These are phyloP conservation scores for Leptinotarsa undecemlineata DNA, from an alignment of 1,140 invertebrate species.

Conservation along the genomic window DNA sequence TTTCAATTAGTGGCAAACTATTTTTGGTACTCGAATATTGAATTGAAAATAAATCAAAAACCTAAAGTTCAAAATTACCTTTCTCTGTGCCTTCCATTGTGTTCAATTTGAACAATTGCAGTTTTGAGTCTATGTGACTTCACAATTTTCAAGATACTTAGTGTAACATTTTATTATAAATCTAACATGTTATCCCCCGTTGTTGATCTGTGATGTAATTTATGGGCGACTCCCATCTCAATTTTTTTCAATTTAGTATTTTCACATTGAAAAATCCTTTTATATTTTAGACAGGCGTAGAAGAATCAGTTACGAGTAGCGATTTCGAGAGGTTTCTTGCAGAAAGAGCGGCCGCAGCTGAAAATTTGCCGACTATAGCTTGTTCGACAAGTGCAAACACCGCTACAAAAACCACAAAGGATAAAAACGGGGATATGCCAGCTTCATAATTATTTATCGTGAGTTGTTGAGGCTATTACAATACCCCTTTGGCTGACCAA, in stretches of 20 bases:
- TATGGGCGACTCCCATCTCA: too few relatives aligned
- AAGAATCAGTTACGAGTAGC: constrained; percentile 80
- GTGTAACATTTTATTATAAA: too few relatives aligned
- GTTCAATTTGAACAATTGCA: too few relatives aligned
- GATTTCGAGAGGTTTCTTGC: constrained; percentile 93
- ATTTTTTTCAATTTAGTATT: not conserved
- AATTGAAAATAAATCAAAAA: too few relatives aligned
- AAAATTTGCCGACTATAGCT: constrained; percentile 61
- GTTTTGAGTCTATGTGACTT: too few relatives aligned
- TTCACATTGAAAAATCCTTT: not conserved
- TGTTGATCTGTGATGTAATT: too few relatives aligned
- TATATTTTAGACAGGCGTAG: constrained; percentile 46
- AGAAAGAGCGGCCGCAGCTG: constrained; percentile 83
- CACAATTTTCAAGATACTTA: too few relatives aligned
- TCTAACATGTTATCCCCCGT: too few relatives aligned
- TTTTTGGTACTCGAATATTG: too few relatives aligned
- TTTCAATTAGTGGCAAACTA: too few relatives aligned
- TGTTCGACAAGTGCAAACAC: constrained; percentile 15
- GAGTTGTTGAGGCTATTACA: constrained; percentile 9
- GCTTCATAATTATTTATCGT: constrained; percentile 9
- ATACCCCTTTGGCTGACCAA: constrained; percentile 6
- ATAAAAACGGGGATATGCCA: constrained; percentile 24
- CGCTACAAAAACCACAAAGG: constrained; percentile 26
- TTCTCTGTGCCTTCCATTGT: too few relatives aligned
- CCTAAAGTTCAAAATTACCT: too few relatives aligned